phyloP scores from a whole-genome alignment of 2,888 invertebrate genomes.

The Caenorhabditis doughertyi region DNA sequence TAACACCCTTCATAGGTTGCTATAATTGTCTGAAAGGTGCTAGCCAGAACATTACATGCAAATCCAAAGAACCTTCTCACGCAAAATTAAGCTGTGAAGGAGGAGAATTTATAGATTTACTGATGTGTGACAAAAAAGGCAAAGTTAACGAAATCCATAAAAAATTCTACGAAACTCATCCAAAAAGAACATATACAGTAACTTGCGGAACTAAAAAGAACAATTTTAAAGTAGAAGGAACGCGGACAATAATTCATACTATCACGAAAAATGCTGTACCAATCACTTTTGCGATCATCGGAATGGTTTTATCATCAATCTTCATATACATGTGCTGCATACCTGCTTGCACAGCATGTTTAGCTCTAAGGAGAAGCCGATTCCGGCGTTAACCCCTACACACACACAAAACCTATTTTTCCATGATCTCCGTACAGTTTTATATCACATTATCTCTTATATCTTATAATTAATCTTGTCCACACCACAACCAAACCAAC shows the following conservation, averaged over 20 bases:
- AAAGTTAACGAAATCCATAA: neutral
- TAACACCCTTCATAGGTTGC: neutral
- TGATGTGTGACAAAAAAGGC: neutral
- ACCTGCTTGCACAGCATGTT: neutral
- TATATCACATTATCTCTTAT: too few relatives aligned
- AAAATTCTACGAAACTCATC: neutral
- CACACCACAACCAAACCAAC: too few relatives aligned
- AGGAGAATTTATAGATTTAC: neutral
- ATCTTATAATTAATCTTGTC: too few relatives aligned
- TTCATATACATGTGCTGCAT: neutral
- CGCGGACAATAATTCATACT: neutral
- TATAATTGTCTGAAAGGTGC: constrained; percentile 1
- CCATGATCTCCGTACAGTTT: too few relatives aligned
- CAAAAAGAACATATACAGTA: neutral
- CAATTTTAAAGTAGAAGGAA: neutral
- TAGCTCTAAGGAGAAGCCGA: neutral
- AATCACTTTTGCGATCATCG: neutral
- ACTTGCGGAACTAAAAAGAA: neutral
- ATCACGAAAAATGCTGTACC: neutral
- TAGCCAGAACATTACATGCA: constrained; percentile 7
- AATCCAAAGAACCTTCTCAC: neutral
- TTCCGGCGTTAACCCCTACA: neutral
- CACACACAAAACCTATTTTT: too few relatives aligned
- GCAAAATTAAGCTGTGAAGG: constrained; percentile 2
- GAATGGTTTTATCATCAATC: neutral